Base-by-base conservation (phyloP, 2,113 vertebrate species). In the Clarias batrachus region DNA sequence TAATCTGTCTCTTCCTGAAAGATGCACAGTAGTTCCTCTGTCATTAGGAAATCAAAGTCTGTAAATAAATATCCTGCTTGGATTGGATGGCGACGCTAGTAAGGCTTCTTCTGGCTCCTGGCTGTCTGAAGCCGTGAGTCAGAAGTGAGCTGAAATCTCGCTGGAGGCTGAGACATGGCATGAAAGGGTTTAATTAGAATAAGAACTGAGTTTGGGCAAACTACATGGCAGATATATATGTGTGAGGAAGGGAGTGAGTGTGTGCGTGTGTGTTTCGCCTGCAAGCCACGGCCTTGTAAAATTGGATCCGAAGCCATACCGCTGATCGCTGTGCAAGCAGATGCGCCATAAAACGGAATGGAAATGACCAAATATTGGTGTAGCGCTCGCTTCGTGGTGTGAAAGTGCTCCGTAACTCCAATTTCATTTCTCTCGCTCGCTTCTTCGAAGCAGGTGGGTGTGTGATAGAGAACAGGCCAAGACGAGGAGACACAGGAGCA, bases 181-280 rank as follows among this genome's bases (percentile, higher is more conserved):
- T 93, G 91, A 93, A 93, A 92, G 90, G 90, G 88, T 92, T 93
- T 94, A 94, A 94, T 94, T 94, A 93, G 91, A 91, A 92, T 92
- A 91, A 92, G 89, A 86, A 84, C 77, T 87, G 91, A 86, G 88
- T 88, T 88, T 87, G 87, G 92, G 90, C 85, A 84, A 92, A 88
- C 89, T 90, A 91, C 90, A 89, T 86, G 30, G 14, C 30, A 13
- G 3, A n/a, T 71, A 33, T 37, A 8, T 71, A 14, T 71, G 12
- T 71, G 65, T 68, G 65, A 48, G 6, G 6, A 8, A 48, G 48
- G 7, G 88, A 87, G 90, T 56, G 17, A 25, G 86, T 37, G 85
- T 57, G 52, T 59, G 79, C 54, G 12, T 14, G 33, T 74, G 78
- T 52, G 17, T 56, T 87, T 78, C 71, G 56, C 56, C 80, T 90